Evolutionary conservation across 2,888 invertebrate genomes (phyloP).

Genomic region (Galeopsomyia nigrocyanea): DNA sequence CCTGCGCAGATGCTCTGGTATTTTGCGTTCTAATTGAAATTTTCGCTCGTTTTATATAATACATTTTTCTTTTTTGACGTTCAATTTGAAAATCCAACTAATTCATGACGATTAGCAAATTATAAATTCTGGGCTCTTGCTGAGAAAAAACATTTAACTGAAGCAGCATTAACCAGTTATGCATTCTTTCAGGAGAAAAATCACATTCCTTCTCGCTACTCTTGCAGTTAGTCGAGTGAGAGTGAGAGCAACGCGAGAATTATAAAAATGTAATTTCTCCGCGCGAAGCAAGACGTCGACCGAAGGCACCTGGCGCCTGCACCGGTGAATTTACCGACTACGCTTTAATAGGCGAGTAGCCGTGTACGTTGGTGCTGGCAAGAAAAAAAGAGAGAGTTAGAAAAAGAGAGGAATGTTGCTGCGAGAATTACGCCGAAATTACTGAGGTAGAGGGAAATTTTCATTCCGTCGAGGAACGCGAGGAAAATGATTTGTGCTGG

Average conservation of each 20-base stretch:
- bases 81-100: too few relatives aligned
- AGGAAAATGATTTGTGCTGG: slow-evolving; percentile 9
- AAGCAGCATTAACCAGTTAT: too few relatives aligned
- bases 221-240: neutral
- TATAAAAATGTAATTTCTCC: slow-evolving; percentile 39
- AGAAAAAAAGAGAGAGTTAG: neutral
- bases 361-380: slow-evolving; percentile 9
- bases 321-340: slow-evolving; percentile 36
- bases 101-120: too few relatives aligned
- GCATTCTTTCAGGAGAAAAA: neutral
- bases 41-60: too few relatives aligned
- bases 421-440: slow-evolving; percentile 6
- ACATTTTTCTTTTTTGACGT: too few relatives aligned
- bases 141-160: too few relatives aligned
- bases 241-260: slow-evolving; percentile 13
- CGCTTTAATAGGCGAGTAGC: slow-evolving; percentile 28
- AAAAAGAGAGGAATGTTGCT: neutral
- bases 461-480: slow-evolving; percentile 2
- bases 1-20: neutral
- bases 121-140: too few relatives aligned
- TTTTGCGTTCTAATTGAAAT: neutral
- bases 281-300: slow-evolving; percentile 10
- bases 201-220: neutral
- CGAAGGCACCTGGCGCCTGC: slow-evolving; percentile 21
- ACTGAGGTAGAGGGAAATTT: neutral